Evolutionary conservation across 2,888 invertebrate genomes (phyloP).

Genomic region (Leptogaster cylindrica): DNA sequence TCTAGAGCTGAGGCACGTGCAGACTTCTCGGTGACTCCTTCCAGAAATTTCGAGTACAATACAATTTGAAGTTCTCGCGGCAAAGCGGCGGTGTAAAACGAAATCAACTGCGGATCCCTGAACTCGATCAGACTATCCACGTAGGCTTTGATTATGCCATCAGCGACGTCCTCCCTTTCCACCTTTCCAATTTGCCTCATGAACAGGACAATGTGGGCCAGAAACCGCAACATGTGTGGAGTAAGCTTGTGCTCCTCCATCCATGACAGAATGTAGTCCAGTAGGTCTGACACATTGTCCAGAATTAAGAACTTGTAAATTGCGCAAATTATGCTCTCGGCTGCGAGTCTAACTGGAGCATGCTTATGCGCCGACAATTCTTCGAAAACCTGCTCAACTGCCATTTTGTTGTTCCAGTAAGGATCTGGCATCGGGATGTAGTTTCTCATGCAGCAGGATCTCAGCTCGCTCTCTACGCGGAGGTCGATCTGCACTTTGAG

Average conservation of each 20-base stretch:
- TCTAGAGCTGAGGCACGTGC: conserved; percentile 69
- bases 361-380: conserved; percentile 70
- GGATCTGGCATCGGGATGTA: conserved; percentile 69
- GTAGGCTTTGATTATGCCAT: conserved; percentile 77
- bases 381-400: conserved; percentile 72
- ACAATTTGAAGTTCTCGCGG: conserved; percentile 68
- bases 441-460: conserved; percentile 66
- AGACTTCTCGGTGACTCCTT: conserved; percentile 69
- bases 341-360: conserved; percentile 62
- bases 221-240: conserved; percentile 69
- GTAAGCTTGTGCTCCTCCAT: conserved; percentile 64
- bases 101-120: conserved; percentile 78
- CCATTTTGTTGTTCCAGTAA: conserved; percentile 74
- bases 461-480: conserved; percentile 80
- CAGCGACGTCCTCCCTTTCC: conserved; percentile 73
- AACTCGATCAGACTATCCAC: conserved; percentile 75
- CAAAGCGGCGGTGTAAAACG: conserved; percentile 83
- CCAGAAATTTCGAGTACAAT: conserved; percentile 76
- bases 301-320: conserved; percentile 87
- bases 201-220: conserved; percentile 85
- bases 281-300: conserved; percentile 76
- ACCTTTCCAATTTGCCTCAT: conserved; percentile 79
- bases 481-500: conserved; percentile 82
- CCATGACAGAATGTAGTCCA: conserved; percentile 75
- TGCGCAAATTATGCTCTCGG: conserved; percentile 72